These are phyloP conservation scores for Podilymbus podiceps DNA, from an alignment of 2,113 vertebrate species.

Conservation along the genomic window DNA sequence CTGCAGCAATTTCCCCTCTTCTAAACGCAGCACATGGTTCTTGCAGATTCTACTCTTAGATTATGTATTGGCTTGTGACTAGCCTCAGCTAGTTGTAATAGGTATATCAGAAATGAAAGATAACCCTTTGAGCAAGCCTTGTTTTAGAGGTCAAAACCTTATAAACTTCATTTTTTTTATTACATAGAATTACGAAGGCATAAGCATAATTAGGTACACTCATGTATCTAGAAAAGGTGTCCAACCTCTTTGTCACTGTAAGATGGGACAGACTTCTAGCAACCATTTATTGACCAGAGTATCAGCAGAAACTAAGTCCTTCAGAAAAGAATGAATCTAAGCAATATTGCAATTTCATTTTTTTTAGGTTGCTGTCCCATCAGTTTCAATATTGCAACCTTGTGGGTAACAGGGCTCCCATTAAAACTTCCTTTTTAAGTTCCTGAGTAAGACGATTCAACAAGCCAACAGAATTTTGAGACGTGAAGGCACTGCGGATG, in stretches of 20 bases:
- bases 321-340: not conserved
- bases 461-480: not conserved
- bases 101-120: not conserved
- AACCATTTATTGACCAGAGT: not conserved
- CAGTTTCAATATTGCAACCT: not conserved
- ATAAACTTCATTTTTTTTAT: not conserved
- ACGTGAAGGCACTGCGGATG: not conserved
- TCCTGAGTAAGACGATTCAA: not conserved
- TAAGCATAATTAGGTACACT: not conserved
- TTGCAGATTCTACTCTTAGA: not conserved
- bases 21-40: not conserved
- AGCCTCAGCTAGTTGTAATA: not conserved
- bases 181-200: not conserved
- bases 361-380: not conserved
- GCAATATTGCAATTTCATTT: rapidly evolving
- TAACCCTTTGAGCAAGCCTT: not conserved
- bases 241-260: not conserved
- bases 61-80: not conserved
- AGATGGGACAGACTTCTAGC: not conserved
- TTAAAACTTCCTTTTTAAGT: not conserved
- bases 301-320: not conserved
- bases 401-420: not conserved
- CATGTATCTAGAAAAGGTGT: not conserved
- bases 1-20: not conserved
- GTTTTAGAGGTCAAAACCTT: not conserved